phyloP scores from a whole-genome alignment of 2,113 vertebrate genomes.

The Chaenogobius annularis region DNA sequence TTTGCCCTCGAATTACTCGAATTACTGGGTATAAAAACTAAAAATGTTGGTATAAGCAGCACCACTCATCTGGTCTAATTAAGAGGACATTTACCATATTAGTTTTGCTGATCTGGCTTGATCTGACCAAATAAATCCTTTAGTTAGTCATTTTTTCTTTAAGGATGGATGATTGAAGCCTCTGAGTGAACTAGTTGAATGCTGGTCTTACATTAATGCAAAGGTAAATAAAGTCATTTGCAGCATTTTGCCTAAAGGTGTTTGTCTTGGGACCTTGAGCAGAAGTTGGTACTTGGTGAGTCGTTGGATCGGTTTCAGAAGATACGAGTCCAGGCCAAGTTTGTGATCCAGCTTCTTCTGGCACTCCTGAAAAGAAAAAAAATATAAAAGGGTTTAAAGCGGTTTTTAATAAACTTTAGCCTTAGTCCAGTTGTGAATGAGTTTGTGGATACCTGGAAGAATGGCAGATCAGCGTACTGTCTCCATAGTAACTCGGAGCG shows the following conservation, averaged over 20 bases:
- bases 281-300: constrained; percentile 96
- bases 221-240: neutral
- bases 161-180: too few species aligned
- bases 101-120: too few species aligned
- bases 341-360: constrained; percentile 93
- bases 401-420: neutral
- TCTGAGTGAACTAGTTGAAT: too few species aligned
- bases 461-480: constrained; percentile 88
- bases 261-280: constrained; percentile 82
- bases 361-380: constrained; percentile 81
- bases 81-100: too few species aligned
- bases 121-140: too few species aligned
- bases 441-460: constrained; percentile 86
- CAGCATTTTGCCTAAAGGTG: neutral
- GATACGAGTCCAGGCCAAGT: constrained; percentile 92
- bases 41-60: too few species aligned
- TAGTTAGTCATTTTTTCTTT: too few species aligned
- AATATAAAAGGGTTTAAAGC: neutral
- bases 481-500: constrained; percentile 90
- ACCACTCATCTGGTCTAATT: too few species aligned
- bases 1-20: too few species aligned
- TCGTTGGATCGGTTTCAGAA: constrained; percentile 96
- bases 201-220: neutral
- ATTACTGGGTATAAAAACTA: too few species aligned
- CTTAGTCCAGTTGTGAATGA: neutral